Percentiles rank a stretch among this genome's conserved stretches.
phyloP scores from a whole-genome alignment of 2,888 invertebrate species.

The Crioceris asparagi region DNA sequence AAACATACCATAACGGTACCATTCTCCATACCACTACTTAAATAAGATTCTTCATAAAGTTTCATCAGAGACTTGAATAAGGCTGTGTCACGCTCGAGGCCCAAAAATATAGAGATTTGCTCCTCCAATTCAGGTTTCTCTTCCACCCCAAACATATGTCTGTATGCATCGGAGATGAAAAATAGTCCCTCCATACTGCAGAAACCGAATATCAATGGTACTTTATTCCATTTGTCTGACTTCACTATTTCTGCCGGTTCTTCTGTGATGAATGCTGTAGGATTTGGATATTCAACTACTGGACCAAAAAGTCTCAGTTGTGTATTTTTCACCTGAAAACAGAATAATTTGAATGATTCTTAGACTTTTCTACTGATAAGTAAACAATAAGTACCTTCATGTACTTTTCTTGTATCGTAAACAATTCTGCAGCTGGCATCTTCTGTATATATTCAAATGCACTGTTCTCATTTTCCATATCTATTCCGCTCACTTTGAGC shows the following conservation, averaged over 20 bases:
- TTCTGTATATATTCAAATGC: conserved; percentile 19
- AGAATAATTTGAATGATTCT: no score
- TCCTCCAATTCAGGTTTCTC: no score
- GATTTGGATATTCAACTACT: not conserved
- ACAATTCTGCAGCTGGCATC: conserved; percentile 5
- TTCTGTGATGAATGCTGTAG: not conserved
- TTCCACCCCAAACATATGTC: no score
- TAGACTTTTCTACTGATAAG: no score
- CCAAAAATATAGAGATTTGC: no score
- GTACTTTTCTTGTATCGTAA: conserved; percentile 1
- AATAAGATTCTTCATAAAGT: no score
- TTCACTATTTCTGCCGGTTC: not conserved
- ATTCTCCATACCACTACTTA: no score
- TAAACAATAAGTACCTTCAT: conserved; percentile 4
- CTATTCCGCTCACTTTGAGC: no score
- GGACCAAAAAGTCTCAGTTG: not conserved
- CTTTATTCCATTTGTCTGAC: not conserved
- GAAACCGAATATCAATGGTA: not conserved
- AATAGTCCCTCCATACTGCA: not conserved
- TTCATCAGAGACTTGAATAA: no score
- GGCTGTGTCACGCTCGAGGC: no score
- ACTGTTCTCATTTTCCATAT: conserved; percentile 19
- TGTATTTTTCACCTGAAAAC: no score
- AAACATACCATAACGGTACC: no score
- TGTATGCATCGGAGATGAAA: not conserved